Evolutionary conservation across 2,113 vertebrate species (phyloP), one percentile per base, ranked within the genome.

Genomic region (Pterocles gutturalis): DNA sequence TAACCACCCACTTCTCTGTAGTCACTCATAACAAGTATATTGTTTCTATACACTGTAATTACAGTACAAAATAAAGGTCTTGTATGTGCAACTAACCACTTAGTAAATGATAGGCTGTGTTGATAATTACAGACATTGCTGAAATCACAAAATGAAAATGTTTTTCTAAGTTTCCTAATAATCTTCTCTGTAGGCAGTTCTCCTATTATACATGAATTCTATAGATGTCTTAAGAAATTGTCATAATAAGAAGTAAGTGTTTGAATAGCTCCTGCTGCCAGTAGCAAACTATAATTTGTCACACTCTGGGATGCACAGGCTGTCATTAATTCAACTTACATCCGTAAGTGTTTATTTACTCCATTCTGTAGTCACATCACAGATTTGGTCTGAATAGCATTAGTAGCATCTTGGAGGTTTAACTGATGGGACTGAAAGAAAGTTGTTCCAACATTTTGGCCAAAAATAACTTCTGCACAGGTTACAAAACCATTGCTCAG

Each of bases 21-120:
- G 69, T 89, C 76, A 96, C 24, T 34, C 7, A 0, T 79, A 88
- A 94, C 20, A 84, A 96, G 67, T 38, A 58, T 41, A 97, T 77
- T 95, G 89, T 97, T 96, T 93, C 87, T 84, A 41, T 80, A 64
- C 83, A 71, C 64, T 91, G 83, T 90, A 96, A 97, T 97, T 97
- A 91, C 46, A 83, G 51, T 93, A 70, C 53, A 77, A 83, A 62
- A 96, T 88, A 93, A 96, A 95, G 95, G 87, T 96, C 82, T 96
- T 28, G 15, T 67, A 89, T 3, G 1, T 92, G 77, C 90, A 95
- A 87, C 70, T 94, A 93, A 95, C 75, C 76, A 95, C 81, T 97
- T 93, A 90, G 72, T 43, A 97, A 95, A 97, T 95, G 57, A 96
- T 94, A 97, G 83, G 57, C 49, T 96, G 13, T 25, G 46, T 41